Percentiles rank a stretch among this genome's conserved stretches.
phyloP scores from a whole-genome alignment of 2,888 invertebrate species.

The Drosophila multiciliata region DNA sequence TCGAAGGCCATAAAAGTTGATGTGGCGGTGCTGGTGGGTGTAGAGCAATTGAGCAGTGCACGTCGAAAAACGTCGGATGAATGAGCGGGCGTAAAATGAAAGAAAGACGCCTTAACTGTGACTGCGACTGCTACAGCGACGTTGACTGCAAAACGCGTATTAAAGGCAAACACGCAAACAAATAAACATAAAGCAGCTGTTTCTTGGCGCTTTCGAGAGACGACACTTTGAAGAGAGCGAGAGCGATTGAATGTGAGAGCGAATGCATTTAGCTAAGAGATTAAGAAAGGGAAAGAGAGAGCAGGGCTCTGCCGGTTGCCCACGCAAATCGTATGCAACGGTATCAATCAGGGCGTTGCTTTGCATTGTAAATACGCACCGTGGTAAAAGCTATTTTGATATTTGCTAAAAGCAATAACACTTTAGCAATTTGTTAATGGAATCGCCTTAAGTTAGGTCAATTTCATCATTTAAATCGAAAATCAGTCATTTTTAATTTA shows the following conservation, averaged over 20 bases:
- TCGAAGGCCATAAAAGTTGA: constrained; percentile 81
- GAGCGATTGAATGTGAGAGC: constrained; percentile 18
- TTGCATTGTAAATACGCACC: constrained; percentile 47
- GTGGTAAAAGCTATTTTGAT: constrained; percentile 1
- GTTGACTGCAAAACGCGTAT: constrained; percentile 18
- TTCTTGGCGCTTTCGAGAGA: constrained; percentile 58
- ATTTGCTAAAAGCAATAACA: neutral
- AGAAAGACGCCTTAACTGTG: constrained; percentile 28
- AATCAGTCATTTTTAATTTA: neutral
- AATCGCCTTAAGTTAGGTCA: neutral
- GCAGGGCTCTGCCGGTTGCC: constrained; percentile 50
- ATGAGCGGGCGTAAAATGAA: constrained; percentile 15
- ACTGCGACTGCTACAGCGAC: constrained; percentile 17
- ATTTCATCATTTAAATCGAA: neutral
- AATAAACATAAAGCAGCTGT: constrained; percentile 80
- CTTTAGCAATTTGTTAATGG: neutral
- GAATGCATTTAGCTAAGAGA: neutral
- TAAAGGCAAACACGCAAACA: constrained; percentile 67
- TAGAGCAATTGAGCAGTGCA: constrained; percentile 52
- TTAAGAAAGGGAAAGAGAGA: constrained; percentile 10
- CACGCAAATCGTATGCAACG: constrained; percentile 35
- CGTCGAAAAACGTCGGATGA: constrained; percentile 42
- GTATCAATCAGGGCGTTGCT: constrained; percentile 48
- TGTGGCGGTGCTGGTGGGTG: constrained; percentile 51
- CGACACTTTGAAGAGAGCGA: constrained; percentile 6